Conservation (phyloP, 2,797 vertebrate genomes). For the Octomys mimax region DNA sequence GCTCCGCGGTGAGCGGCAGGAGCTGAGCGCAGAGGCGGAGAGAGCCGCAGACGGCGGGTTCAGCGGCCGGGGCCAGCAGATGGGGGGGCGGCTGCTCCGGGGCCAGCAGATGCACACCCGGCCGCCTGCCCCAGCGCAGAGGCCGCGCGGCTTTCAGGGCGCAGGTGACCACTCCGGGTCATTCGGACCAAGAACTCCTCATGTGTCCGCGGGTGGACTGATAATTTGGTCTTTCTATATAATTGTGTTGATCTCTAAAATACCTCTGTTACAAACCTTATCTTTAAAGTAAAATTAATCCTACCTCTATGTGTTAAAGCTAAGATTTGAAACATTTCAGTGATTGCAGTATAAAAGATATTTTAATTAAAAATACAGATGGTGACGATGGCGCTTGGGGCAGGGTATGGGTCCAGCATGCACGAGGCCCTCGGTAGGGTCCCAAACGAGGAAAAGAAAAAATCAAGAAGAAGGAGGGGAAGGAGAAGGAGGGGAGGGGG, state of each 20-base stretch:
- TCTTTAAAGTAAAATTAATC: neutral
- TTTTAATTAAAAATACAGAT: neutral
- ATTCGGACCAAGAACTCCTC: neutral
- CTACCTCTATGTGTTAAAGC: neutral
- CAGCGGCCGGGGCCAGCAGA: no score
- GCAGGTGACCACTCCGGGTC: neutral
- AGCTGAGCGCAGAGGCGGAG: neutral
- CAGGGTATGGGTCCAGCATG: neutral
- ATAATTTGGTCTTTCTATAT: neutral
- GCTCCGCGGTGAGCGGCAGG: neutral
- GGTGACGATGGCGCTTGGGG: neutral
- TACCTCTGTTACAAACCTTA: neutral
- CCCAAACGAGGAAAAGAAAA: neutral
- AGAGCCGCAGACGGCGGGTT: neutral
- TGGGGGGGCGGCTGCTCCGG: neutral
- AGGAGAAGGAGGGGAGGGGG: no score
- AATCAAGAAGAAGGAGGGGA: no score
- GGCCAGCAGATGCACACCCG: accelerated
- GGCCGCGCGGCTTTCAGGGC: neutral
- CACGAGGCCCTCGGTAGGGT: neutral
- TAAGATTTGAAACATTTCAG: neutral
- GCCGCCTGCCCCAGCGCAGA: no score
- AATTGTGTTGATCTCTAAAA: neutral
- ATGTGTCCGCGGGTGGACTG: neutral
- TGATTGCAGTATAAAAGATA: neutral